Evolutionary conservation across 2,113 vertebrate species (phyloP).

Genomic region (Toxotes jaculatrix): DNA sequence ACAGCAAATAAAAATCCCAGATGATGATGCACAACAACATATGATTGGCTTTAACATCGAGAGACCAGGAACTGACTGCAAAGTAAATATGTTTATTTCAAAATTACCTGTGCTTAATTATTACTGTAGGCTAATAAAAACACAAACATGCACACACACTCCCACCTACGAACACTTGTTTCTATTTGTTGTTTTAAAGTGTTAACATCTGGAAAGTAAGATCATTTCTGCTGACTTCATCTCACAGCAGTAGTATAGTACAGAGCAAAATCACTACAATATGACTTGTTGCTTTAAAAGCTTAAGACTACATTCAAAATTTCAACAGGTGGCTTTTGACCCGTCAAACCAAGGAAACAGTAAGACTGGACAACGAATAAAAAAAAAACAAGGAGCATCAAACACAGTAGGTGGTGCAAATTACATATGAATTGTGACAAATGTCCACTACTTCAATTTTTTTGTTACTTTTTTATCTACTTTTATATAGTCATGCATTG

Average conservation of each 20-base stretch:
- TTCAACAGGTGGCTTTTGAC: conserved; percentile 32
- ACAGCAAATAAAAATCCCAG: neutral
- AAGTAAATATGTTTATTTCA: conserved; percentile 46
- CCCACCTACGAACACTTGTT: too few species aligned
- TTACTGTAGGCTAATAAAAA: too few species aligned
- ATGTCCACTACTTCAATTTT: neutral
- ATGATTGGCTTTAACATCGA: conserved; percentile 71
- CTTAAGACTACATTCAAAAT: neutral
- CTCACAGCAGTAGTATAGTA: neutral
- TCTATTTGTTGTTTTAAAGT: too few species aligned
- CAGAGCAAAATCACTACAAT: neutral
- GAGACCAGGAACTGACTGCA: conserved; percentile 73
- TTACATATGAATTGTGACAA: neutral
- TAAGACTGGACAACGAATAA: neutral
- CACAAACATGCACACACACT: too few species aligned
- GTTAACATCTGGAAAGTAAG: neutral
- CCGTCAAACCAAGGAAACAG: fast-evolving
- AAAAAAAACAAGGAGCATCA: too few species aligned
- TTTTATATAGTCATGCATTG: neutral
- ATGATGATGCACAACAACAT: neutral
- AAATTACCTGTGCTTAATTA: neutral
- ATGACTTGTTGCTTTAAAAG: neutral
- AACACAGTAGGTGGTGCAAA: conserved; percentile 32
- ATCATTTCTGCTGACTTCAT: neutral
- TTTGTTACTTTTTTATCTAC: neutral